Evolutionary conservation across 2,888 invertebrate genomes (phyloP).

Genomic region (Odontothrips loti): DNA sequence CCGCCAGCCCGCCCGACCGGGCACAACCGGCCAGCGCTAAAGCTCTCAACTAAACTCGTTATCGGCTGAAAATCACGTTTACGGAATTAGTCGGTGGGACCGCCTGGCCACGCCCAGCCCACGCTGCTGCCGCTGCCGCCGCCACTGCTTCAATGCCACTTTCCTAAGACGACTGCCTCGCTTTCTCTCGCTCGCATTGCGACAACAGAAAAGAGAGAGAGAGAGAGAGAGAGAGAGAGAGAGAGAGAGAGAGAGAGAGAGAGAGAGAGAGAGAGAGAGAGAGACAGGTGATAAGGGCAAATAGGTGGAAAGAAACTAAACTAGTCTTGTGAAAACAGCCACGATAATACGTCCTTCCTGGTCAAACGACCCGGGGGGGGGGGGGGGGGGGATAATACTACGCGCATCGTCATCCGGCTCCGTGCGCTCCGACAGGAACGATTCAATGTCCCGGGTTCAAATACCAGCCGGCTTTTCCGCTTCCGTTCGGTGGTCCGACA

Average conservation of each 20-base stretch:
- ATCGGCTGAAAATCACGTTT: slow-evolving; percentile 16
- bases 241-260: not conserved
- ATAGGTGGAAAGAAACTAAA: too few species aligned
- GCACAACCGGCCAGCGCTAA: not conserved
- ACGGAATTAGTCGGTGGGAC: not conserved
- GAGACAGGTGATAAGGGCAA: not conserved
- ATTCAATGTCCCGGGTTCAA: too few species aligned
- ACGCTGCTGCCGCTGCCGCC: not conserved
- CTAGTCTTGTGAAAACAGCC: too few species aligned
- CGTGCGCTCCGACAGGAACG: too few species aligned
- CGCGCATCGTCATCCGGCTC: too few species aligned
- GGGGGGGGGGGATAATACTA: not conserved
- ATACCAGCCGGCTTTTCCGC: too few species aligned
- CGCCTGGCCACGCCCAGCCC: not conserved
- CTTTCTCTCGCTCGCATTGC: too few species aligned
- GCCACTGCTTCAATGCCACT: not conserved
- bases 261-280: not conserved
- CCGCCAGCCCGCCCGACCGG: not conserved
- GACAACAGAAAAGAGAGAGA: not conserved
- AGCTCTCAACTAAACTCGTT: not conserved
- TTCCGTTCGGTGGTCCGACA: too few species aligned
- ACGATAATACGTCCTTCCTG: too few species aligned
- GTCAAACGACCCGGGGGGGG: too few species aligned
- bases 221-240: not conserved
- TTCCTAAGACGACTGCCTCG: too few species aligned